Conservation (phyloP, 1,140 invertebrate genomes). For the Rhagoletis pomonella region DNA sequence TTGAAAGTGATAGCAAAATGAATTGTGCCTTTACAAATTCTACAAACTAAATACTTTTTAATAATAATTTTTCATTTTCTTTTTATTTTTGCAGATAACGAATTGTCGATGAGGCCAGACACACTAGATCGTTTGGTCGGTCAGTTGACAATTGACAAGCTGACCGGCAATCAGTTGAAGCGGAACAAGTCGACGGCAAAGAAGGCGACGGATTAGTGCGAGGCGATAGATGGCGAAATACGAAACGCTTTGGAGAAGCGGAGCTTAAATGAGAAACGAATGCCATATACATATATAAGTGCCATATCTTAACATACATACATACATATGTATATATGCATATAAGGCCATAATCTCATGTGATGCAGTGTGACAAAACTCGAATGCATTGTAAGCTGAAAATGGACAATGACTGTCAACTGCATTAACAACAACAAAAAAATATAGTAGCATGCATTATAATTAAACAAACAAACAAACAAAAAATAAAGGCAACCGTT, state of each 20-base stretch:
- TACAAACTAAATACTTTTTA: conserved; percentile 33
- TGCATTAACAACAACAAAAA: not conserved
- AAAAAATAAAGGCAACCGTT: conserved; percentile 26
- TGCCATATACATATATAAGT: too few species aligned
- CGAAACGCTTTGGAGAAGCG: not conserved
- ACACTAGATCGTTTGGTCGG: not conserved
- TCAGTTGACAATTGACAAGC: not conserved
- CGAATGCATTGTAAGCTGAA: not conserved
- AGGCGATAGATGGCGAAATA: not conserved
- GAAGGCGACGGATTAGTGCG: conserved; percentile 5
- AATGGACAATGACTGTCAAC: not conserved
- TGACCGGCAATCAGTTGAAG: conserved; percentile 5
- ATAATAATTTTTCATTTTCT: conserved; percentile 1
- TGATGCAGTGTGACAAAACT: not conserved
- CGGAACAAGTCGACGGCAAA: not conserved
- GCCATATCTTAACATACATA: too few species aligned
- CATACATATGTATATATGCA: too few species aligned
- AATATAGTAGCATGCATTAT: not conserved
- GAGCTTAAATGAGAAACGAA: not conserved
- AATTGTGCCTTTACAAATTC: conserved; percentile 3
- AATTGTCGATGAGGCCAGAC: not conserved
- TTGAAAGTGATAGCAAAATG: conserved; percentile 26
- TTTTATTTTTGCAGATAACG: conserved; percentile 26
- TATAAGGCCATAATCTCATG: not conserved
- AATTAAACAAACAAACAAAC: too few species aligned